Evolutionary conservation across 2,888 invertebrate genomes (phyloP), one percentile per base, ranked within the genome.

Genomic region (Apamea epomidion): DNA sequence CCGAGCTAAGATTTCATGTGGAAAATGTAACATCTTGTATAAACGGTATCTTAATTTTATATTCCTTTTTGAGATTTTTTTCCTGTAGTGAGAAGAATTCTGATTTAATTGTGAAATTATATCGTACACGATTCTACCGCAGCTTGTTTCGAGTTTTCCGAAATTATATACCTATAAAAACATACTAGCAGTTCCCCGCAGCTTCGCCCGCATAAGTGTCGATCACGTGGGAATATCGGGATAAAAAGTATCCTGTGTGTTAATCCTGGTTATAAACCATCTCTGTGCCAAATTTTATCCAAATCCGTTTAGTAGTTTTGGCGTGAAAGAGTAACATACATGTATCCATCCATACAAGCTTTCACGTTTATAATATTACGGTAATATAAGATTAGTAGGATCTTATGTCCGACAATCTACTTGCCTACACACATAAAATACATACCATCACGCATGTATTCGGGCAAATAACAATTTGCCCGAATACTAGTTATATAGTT

Each of bases 11-110:
- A 60, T 68, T 68, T 71, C 8, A 74, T 12, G 1, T 25, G 1
- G 37, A 48, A 42, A 12, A 65, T 21, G 29, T 73, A 60, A 37
- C n/a, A 54, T 45, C 45, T 54, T 62, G 65, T 48, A 37, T 37
- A 54, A 62, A 72, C 58, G 7, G 32, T 60, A 81, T 73, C 51
- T n/a, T 80, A 74, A 64, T 81, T 29, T 69, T 14, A 60, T 18
- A 48, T 65, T 81, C 14, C 14, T 37, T 29, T 80, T 67, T 1
- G 29, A 25, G 42, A 32, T 16, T 37, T 51, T 51, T 70, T n/a
- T 37, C 18, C n/a, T 14, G 18, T 29, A 72, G n/a, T 18, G 42
- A 62, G 48, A 80, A 72, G 14, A 37, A 62, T 45, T 32, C 48
- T 69, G 29, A 81, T 54, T 74, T 42, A 54, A 62, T 68, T 25